Evolutionary conservation across 2,797 vertebrate genomes (phyloP), one percentile per base, ranked within the genome.

Genomic region (Rhincodon typus): DNA sequence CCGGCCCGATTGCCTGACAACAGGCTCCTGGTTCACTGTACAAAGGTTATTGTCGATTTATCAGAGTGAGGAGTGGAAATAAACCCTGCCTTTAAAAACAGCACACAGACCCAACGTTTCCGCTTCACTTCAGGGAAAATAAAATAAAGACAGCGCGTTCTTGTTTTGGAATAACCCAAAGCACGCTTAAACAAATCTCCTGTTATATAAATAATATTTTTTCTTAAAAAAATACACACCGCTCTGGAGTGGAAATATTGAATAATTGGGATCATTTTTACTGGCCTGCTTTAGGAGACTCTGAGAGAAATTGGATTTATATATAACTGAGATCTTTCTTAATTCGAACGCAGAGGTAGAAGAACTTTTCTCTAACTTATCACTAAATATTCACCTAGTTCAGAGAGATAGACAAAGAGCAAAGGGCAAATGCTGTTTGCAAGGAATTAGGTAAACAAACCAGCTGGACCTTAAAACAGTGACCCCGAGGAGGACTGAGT

Each of bases 1-100:
- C 87, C 27, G 50, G 30, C 67, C 38, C n/a, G 66, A 46, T 46
- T 27, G n/a, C 46, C 34, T 38, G 67, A 69, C 91, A 70, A 94
- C 91, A 94, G 57, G n/a, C n/a, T 27, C 62, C 69, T 42, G 67
- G 93, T 42, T 94, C 25, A 94, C 21, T 94, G 93, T 94, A 94
- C 93, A 94, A 74, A 94, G 94, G 94, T 94, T 94, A 94, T 53
- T 94, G 94, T 74, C 69, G 74, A 70, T 94, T 94, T 74, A 94
- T 72, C 94, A 74, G 69, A 94, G 25, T 30, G 13, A 91, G 53
- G 62, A 74, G 69, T 94, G 94, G 69, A 94, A 94, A 94, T 74
- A 53, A 46, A 50, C 42, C 94, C 30, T 94, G 93, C 94, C 94
- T 70, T 94, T 74, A 72, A 94, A 77, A 94, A 94, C 94, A 94